Percentiles rank a stretch among this genome's conserved stretches.
phyloP scores from a whole-genome alignment of 2,113 vertebrate species.

The Anoura caudifer region DNA sequence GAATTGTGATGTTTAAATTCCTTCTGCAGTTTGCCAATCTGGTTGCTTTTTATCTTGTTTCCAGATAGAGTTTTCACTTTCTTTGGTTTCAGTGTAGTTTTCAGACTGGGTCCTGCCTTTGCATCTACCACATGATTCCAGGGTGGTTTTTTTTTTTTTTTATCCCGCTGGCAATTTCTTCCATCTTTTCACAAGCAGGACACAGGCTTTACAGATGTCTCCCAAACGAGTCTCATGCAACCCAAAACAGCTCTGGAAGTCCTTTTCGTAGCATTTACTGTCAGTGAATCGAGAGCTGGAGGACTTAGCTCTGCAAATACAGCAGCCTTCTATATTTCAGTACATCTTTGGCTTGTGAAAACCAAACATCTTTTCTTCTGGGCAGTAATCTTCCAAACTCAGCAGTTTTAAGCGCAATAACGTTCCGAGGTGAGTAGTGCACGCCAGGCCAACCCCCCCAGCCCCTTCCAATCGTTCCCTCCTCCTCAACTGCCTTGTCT shows the following conservation, averaged over 20 bases:
- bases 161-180: constrained; percentile 97
- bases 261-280: constrained; percentile 98
- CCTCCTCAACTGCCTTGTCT: constrained; percentile 44
- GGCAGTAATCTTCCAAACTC: constrained; percentile 64
- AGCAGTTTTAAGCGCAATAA: constrained; percentile 27
- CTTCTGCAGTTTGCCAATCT: constrained; percentile 92
- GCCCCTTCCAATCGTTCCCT: not conserved
- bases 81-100: constrained; percentile 89
- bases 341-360: constrained; percentile 99
- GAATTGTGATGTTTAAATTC: constrained; percentile 92
- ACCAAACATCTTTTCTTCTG: constrained; percentile 93
- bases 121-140: constrained; percentile 98
- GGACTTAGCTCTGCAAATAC: constrained; percentile 98
- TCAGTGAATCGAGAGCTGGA: constrained; percentile 99
- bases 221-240: constrained; percentile 93
- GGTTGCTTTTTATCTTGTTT: constrained; percentile 87
- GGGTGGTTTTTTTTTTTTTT: constrained; percentile 98
- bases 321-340: constrained; percentile 97
- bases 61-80: constrained; percentile 87
- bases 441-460: not conserved
- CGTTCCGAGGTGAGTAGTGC: constrained; percentile 19
- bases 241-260: constrained; percentile 97
- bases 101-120: constrained; percentile 89
- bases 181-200: constrained; percentile 98
- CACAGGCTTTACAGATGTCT: constrained; percentile 99